Percentiles rank a stretch among this genome's conserved stretches.
Conservation (phyloP, 2,888 invertebrate species). For the Electrophaes corylata region DNA sequence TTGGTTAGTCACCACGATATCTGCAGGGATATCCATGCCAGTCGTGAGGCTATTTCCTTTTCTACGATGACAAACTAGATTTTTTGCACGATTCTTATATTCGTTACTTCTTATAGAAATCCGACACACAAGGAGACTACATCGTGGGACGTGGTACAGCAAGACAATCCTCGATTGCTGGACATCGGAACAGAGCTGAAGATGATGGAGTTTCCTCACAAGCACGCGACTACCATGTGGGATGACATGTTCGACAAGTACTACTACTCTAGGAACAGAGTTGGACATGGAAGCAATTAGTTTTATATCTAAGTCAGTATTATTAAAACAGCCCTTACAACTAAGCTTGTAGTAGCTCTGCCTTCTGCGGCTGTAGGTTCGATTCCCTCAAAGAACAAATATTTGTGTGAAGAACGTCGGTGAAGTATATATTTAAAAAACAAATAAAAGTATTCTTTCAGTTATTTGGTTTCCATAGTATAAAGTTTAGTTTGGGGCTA, state of each 20-base stretch:
- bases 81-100: neutral
- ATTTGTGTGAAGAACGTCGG: too few species aligned
- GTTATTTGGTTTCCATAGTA: too few species aligned
- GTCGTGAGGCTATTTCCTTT: too few species aligned
- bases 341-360: too few species aligned
- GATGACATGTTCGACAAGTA: conserved; percentile 70
- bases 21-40: too few species aligned
- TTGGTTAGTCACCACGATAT: too few species aligned
- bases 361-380: too few species aligned
- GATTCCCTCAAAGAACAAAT: too few species aligned
- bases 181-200: conserved; percentile 57
- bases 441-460: too few species aligned
- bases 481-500: too few species aligned
- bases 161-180: conserved; percentile 53
- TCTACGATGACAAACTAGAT: neutral
- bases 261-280: conserved; percentile 55
- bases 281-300: conserved; percentile 19
- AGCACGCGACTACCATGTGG: conserved; percentile 55
- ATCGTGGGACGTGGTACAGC: conserved; percentile 57
- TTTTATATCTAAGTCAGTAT: neutral
- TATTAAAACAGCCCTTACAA: too few species aligned
- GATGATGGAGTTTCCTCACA: conserved; percentile 62
- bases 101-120: conserved; percentile 24
- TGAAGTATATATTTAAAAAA: too few species aligned
- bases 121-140: conserved; percentile 29